Base-by-base conservation (phyloP, 37 sponge, comb jelly and placozoan species). In the Spongilla lacustris region DNA sequence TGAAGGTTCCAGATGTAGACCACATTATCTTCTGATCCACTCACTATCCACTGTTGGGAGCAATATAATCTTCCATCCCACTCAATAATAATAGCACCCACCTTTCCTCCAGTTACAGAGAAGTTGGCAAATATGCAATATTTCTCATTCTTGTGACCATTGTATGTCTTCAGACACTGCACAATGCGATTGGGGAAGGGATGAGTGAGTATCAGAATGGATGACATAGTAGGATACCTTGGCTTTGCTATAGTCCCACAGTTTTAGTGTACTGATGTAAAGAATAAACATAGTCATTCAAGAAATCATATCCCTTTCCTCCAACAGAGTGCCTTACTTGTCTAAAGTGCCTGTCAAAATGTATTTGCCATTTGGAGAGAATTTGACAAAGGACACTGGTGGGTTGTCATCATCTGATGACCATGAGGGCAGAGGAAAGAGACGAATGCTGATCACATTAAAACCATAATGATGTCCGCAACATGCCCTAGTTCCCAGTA, bases 61-160 rank as follows among this genome's bases (percentile, higher is more conserved):
- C 37, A 11, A 86, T 50, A 41, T 6, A 41, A 41, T 9, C 41
- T 41, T 3, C 27, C 8, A 1, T 46, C 0, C 13, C 66, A 80
- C 4, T 48, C n/a, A 49, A 36, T n/a, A 6, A 14, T 13, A 17
- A 17, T 1, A 8, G 11, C 58, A 36, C 88, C 6, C 35, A 86
- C 91, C 95, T 97, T 97, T 68, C 98, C 99, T 33, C 99, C 97
- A n/a, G 99, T 98, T 26, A 98, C 99, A n/a, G 95, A 94, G 83
- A 98, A 98, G 84, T 96, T 98, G 34, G 99, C 92, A 84, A 98
- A 98, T 2, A 98, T 81, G 67, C 99, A 98, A 74, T 95, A 98
- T 69, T 96, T 98, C 21, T 92, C 93, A 85, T 98, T 98, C 90
- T 96, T 94, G 91, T 98, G 99, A 50, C 99, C 99, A 48, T 91